Percentiles rank a stretch among this genome's conserved stretches.
Conservation (phyloP, 2,888 invertebrate genomes). For the Drosophila birchii region DNA sequence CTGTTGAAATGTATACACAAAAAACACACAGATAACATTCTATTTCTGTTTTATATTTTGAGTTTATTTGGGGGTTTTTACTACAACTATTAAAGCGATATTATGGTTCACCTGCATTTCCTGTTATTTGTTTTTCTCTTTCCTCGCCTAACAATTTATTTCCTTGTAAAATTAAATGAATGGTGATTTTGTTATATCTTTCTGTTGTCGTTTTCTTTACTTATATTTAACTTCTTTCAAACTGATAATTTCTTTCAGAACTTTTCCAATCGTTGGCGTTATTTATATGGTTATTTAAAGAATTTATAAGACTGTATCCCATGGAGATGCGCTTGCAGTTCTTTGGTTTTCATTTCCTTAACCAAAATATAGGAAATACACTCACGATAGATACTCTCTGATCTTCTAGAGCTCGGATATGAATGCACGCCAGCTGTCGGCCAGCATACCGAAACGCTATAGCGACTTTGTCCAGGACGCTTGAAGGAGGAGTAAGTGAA, state of each 20-base stretch:
- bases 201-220: constrained; percentile 26
- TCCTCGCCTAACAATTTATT: not conserved
- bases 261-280: constrained; percentile 84
- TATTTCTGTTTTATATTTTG: constrained; percentile 2
- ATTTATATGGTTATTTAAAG: constrained; percentile 81
- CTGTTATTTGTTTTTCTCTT: not conserved
- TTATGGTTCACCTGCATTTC: constrained; percentile 1
- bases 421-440: constrained; percentile 84
- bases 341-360: constrained; percentile 16
- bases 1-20: constrained; percentile 50
- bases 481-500: not conserved
- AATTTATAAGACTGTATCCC: constrained; percentile 59
- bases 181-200: constrained; percentile 2
- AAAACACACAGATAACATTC: not conserved
- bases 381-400: constrained; percentile 29
- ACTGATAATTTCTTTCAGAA: constrained; percentile 78
- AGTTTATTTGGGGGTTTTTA: not conserved
- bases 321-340: constrained; percentile 29
- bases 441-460: constrained; percentile 78
- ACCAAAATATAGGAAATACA: not conserved
- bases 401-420: constrained; percentile 84
- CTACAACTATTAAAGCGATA: not conserved
- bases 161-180: constrained; percentile 5
- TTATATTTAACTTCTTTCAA: constrained; percentile 23
- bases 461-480: constrained; percentile 65